Conservation (phyloP, 1,140 invertebrate genomes). For the Pygmarrhopalites habei region DNA sequence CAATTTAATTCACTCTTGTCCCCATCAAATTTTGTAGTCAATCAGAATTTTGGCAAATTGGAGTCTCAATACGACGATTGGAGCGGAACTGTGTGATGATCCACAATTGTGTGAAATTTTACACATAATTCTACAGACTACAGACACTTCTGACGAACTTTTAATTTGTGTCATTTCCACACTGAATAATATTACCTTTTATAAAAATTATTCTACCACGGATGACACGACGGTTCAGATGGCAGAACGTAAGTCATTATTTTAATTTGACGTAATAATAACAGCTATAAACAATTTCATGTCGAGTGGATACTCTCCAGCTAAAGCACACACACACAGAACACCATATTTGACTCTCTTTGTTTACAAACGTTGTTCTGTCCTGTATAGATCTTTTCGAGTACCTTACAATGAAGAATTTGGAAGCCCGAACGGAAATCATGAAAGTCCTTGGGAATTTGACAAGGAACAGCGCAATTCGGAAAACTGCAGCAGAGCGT, state of each 20-base stretch:
- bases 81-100: constrained; percentile 47
- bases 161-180: constrained; percentile 56
- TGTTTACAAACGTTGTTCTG: no score
- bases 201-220: constrained; percentile 42
- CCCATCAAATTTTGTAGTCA: no score
- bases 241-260: constrained; percentile 43
- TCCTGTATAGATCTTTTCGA: constrained; percentile 22
- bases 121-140: constrained; percentile 47
- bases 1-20: no score
- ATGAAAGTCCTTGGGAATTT: constrained; percentile 60
- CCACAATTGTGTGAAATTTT: constrained; percentile 48
- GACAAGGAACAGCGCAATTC: constrained; percentile 53
- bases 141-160: constrained; percentile 56
- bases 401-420: constrained; percentile 41
- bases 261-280: no score
- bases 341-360: no score
- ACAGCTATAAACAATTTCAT: no score
- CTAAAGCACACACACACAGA: no score
- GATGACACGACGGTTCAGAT: constrained; percentile 41
- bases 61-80: constrained; percentile 61
- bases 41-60: constrained; percentile 66
- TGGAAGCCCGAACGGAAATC: constrained; percentile 55
- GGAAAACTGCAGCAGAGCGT: constrained; percentile 50
- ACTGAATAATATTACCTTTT: constrained; percentile 61
- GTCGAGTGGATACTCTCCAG: no score